These are phyloP conservation scores for Rhea pennata DNA, from an alignment of 2,113 vertebrate genomes.

Conservation along the genomic window DNA sequence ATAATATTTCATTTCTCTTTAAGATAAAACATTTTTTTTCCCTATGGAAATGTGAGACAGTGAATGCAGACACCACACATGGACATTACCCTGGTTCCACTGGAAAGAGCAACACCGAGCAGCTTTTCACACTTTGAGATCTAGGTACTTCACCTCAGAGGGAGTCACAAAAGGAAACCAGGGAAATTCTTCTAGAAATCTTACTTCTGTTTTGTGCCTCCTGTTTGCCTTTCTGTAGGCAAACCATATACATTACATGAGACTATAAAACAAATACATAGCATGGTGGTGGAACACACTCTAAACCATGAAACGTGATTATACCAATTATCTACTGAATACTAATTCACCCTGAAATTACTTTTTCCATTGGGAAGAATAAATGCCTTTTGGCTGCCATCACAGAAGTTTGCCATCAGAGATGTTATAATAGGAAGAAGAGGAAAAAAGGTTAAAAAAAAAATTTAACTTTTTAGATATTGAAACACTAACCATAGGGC, in stretches of 20 bases:
- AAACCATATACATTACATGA: neutral
- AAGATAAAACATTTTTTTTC: neutral
- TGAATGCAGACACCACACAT: neutral
- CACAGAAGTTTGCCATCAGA: neutral
- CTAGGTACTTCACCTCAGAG: neutral
- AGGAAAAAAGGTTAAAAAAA: neutral
- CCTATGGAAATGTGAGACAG: neutral
- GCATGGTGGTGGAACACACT: neutral
- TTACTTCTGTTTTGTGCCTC: neutral
- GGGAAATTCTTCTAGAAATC: neutral
- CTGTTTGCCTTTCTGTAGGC: neutral
- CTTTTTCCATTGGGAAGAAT: neutral
- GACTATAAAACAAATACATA: neutral
- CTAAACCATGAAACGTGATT: neutral
- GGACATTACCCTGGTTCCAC: neutral
- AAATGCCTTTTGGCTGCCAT: neutral
- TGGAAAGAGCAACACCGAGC: neutral
- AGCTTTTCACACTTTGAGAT: neutral
- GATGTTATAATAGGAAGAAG: neutral
- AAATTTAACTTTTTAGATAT: neutral
- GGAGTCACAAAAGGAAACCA: neutral
- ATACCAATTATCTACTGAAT: neutral
- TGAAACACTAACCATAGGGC: neutral
- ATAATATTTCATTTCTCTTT: neutral
- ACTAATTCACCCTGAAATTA: conserved; percentile 8